Conservation (phyloP, 1,140 invertebrate genomes). For the Drosophila navojoa region DNA sequence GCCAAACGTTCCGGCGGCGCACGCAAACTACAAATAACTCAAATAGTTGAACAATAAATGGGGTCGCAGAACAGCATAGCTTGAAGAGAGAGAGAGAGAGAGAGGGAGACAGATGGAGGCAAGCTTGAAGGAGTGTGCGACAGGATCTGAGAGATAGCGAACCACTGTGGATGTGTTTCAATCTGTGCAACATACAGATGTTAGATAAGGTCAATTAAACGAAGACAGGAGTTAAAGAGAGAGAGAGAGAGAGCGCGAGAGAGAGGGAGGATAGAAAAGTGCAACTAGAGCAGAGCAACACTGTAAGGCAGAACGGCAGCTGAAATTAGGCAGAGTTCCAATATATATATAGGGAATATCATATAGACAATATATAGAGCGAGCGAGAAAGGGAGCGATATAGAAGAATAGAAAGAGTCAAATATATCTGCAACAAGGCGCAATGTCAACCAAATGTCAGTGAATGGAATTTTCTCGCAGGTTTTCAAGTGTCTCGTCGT, state of each 20-base stretch:
- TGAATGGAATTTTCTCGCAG: neutral
- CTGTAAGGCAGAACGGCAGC: neutral
- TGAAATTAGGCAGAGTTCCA: too few relatives aligned
- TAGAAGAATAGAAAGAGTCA: too few relatives aligned
- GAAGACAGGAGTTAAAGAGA: neutral
- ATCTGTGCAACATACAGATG: neutral
- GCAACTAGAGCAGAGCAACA: too few relatives aligned
- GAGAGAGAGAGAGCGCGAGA: neutral
- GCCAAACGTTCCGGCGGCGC: slow-evolving; percentile 50
- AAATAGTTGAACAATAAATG: slow-evolving; percentile 50
- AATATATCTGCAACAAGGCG: too few relatives aligned
- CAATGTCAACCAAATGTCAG: neutral
- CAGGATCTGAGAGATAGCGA: slow-evolving; percentile 4
- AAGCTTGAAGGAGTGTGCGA: neutral
- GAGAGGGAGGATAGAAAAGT: too few relatives aligned
- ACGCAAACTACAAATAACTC: slow-evolving; percentile 67
- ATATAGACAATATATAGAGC: too few relatives aligned
- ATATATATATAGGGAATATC: too few relatives aligned
- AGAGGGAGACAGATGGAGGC: neutral
- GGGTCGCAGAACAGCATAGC: slow-evolving; percentile 17
- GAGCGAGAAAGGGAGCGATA: too few relatives aligned
- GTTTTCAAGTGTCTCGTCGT: neutral
- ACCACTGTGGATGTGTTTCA: neutral
- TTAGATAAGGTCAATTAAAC: slow-evolving; percentile 1
- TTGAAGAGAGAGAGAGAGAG: neutral